Base-by-base conservation (phyloP, 2,888 invertebrate genomes). In the Cancer borealis region DNA sequence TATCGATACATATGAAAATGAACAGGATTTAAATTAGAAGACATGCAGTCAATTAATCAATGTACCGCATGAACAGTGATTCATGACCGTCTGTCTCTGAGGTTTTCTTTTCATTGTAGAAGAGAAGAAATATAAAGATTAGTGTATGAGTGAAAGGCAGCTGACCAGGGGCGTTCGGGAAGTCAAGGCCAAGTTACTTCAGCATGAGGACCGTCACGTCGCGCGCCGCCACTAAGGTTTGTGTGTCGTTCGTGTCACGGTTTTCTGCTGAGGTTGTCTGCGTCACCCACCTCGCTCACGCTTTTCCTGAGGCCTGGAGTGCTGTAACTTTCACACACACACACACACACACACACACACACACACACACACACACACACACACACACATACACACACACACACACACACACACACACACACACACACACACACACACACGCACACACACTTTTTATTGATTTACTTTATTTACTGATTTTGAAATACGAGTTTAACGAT, bases 221-320 rank as follows among this genome's bases (percentile, higher is more conserved):
- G 60, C 60, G 60, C 60, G 26, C 73, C 73, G 26, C 26, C 8
- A n/a, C 26, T 73, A 8, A 73, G 73, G 21, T 21, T 73, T 26
- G 26, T 73, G 73, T 73, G 73, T 73, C 73, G 73, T 26, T 73
- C 73, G n/a, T 73, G 73, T 73, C 73, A 73, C 73, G 73, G 73
- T n/a, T 73, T 73, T 73, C n/a, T 73, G 73, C 8, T 26, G 26
- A 21, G 73, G 26, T 73, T 10, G 73, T 21, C 26, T 73, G 73
- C 3, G n/a, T 73, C 73, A 73, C 26, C 26, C 8, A 26, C 73
- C n/a, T n/a, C 8, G 73, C 21, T 73, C 73, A 73, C 73, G 73
- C 73, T 73, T 73, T 10, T 73, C 73, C 26, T 10, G 73, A 73
- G 73, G 26, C 73, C 73, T 73, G 26, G 2, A n/a, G 73, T 6